Conservation (phyloP, 2,888 invertebrate species). For the Aplocera efformata region DNA sequence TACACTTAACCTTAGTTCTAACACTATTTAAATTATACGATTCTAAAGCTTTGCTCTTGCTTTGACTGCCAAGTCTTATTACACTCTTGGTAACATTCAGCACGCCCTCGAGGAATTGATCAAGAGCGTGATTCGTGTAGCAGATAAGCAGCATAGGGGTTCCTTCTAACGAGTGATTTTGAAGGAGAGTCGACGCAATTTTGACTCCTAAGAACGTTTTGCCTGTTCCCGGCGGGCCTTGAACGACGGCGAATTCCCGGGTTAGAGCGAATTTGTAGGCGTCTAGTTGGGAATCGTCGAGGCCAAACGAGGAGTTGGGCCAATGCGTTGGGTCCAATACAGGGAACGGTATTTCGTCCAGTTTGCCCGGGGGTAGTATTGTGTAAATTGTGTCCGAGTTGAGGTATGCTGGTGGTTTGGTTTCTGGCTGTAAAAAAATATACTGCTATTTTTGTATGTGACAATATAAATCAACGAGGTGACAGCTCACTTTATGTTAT, state of each 20-base stretch:
- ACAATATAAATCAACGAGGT: no score
- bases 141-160: slow-evolving; percentile 88
- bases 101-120: slow-evolving; percentile 90
- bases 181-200: slow-evolving; percentile 84
- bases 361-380: slow-evolving; percentile 33
- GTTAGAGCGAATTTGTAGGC: slow-evolving; percentile 86
- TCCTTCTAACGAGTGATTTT: slow-evolving; percentile 79
- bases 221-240: slow-evolving; percentile 94
- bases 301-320: slow-evolving; percentile 66
- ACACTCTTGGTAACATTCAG: slow-evolving; percentile 79
- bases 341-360: slow-evolving; percentile 49
- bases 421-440: slow-evolving; percentile 45
- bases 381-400: slow-evolving; percentile 53
- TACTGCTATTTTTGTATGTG: not conserved
- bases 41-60: slow-evolving; percentile 79
- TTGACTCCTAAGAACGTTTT: slow-evolving; percentile 90
- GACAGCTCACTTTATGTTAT: no score
- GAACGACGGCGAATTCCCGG: slow-evolving; percentile 87
- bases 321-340: slow-evolving; percentile 62
- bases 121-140: slow-evolving; percentile 92
- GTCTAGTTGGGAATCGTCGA: slow-evolving; percentile 84
- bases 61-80: slow-evolving; percentile 85
- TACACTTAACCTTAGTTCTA: slow-evolving; percentile 55
- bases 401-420: slow-evolving; percentile 61
- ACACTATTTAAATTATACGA: slow-evolving; percentile 72